phyloP scores from a whole-genome alignment of 2,797 vertebrate species.

The Argya squamiceps region DNA sequence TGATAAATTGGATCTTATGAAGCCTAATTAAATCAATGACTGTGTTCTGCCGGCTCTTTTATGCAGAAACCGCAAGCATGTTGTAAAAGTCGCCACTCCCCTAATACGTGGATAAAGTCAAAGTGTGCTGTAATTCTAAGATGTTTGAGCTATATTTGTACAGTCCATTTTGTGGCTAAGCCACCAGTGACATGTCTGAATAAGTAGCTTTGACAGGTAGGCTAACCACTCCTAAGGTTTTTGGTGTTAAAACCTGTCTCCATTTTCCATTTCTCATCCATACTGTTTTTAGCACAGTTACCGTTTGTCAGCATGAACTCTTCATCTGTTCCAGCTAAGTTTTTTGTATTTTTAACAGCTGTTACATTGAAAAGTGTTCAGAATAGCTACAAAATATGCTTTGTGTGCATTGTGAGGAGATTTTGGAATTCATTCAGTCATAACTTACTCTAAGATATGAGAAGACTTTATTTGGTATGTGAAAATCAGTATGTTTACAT shows the following conservation, averaged over 20 bases:
- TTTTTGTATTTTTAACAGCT: conserved; percentile 34
- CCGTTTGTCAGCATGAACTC: conserved; percentile 4
- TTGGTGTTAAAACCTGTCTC: conserved; percentile 68
- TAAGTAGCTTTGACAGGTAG: conserved; percentile 75
- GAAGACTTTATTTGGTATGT: not conserved
- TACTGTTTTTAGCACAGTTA: conserved; percentile 40
- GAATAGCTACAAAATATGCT: not conserved
- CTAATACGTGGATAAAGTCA: conserved; percentile 74
- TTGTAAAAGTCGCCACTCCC: conserved; percentile 78
- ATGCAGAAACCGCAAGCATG: conserved; percentile 76
- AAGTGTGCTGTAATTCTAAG: conserved; percentile 74
- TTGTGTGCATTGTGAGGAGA: not conserved
- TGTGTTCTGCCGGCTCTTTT: conserved; percentile 71
- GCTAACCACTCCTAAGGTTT: conserved; percentile 57
- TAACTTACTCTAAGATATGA: not conserved
- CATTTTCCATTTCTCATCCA: conserved; percentile 44
- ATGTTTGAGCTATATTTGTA: conserved; percentile 70
- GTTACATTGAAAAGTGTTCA: not conserved
- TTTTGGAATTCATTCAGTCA: not conserved
- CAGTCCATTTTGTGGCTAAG: conserved; percentile 75
- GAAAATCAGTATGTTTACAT: not conserved
- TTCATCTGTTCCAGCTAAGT: not conserved
- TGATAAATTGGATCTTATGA: conserved; percentile 76
- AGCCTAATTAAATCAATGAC: conserved; percentile 78
- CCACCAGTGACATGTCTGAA: conserved; percentile 74